Percentiles rank a stretch among this genome's conserved stretches.
These are phyloP conservation scores for Ypsolopha scabrella DNA, from an alignment of 2,888 invertebrate species.

Conservation along the genomic window DNA sequence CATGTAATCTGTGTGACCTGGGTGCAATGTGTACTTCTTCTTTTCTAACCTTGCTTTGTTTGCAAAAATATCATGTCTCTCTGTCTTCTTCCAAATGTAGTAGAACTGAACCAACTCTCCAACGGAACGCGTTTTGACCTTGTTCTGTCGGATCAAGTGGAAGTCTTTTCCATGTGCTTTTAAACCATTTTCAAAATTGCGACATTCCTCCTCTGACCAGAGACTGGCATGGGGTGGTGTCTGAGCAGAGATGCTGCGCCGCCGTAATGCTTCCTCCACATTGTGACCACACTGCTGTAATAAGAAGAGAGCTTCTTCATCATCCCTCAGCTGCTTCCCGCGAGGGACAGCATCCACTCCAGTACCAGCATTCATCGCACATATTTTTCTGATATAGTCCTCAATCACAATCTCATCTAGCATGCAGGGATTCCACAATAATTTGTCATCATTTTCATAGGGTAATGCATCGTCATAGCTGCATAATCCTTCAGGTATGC, in stretches of 20 bases:
- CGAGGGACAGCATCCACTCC: constrained; percentile 72
- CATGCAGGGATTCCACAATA: constrained; percentile 91
- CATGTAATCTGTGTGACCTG: constrained; percentile 95
- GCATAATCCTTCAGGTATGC: constrained; percentile 91
- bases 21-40: constrained; percentile 92
- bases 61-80: constrained; percentile 93
- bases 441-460: constrained; percentile 95
- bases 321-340: constrained; percentile 85
- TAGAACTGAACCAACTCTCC: constrained; percentile 98
- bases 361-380: constrained; percentile 51
- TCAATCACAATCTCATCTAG: constrained; percentile 81
- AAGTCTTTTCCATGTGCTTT: constrained; percentile 97
- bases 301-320: constrained; percentile 90
- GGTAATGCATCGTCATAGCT: constrained; percentile 95
- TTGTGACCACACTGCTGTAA: constrained; percentile 95
- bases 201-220: constrained; percentile 98
- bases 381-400: constrained; percentile 79
- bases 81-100: constrained; percentile 98
- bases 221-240: constrained; percentile 80
- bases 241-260: constrained; percentile 80
- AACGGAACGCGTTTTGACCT: constrained; percentile 94
- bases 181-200: constrained; percentile 96
- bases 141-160: constrained; percentile 91
- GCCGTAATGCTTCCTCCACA: constrained; percentile 90
- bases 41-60: constrained; percentile 91